Conservation (phyloP, 2,113 vertebrate genomes). For the Oplegnathus fasciatus region DNA sequence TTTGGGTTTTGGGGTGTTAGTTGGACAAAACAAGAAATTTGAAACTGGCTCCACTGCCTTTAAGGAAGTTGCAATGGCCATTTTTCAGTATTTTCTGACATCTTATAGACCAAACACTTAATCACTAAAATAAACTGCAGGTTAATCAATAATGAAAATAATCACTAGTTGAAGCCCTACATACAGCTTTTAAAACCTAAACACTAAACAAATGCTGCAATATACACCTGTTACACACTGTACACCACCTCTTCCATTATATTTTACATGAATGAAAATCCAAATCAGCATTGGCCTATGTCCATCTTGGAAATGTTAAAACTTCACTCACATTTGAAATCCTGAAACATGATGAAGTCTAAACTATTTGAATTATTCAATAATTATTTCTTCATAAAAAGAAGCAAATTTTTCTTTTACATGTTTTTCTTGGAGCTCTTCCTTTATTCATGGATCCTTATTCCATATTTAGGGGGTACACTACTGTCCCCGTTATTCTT, state of each 20-base stretch:
- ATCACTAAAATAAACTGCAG: background rate
- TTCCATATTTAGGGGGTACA: conserved; percentile 28
- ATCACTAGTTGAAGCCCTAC: background rate
- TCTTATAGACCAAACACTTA: background rate
- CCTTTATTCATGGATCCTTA: background rate
- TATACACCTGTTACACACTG: background rate
- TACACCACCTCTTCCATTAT: background rate
- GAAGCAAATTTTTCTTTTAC: background rate
- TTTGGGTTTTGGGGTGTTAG: background rate
- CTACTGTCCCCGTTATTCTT: conserved; percentile 49
- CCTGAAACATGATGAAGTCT: no score
- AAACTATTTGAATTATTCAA: no score
- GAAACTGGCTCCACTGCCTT: background rate
- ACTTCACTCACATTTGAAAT: no score
- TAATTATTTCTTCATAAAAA: conserved; percentile 6
- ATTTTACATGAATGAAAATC: background rate
- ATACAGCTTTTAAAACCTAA: background rate
- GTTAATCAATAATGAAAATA: background rate
- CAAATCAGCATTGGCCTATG: background rate
- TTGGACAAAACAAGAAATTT: background rate
- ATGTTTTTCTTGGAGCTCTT: background rate
- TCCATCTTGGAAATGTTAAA: no score
- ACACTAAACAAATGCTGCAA: background rate
- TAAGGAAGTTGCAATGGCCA: background rate
- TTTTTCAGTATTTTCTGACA: background rate